Percentiles rank a stretch among this genome's conserved stretches.
phyloP scores from a whole-genome alignment of 1,140 invertebrate genomes.

The Pogonus chalceus region DNA sequence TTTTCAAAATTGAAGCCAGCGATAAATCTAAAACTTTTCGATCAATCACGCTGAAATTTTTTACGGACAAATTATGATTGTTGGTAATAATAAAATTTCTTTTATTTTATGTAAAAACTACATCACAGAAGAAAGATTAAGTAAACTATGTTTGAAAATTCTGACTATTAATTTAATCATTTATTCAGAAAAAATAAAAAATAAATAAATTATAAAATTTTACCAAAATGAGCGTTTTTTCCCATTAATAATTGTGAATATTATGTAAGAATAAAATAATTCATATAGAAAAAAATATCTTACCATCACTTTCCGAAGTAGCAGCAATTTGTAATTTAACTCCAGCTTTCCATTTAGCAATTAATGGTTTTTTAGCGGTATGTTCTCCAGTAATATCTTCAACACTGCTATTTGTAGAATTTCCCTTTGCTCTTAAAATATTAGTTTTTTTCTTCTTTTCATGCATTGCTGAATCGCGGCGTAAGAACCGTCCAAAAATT shows the following conservation, averaged over 20 bases:
- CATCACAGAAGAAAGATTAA: background rate
- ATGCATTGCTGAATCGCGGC: slow-evolving; percentile 47
- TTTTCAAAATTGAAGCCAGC: no score
- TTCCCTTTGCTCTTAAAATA: slow-evolving; percentile 24
- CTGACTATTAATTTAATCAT: no score
- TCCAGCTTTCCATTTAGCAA: slow-evolving; percentile 58
- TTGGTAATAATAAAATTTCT: no score
- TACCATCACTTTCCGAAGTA: slow-evolving; percentile 58
- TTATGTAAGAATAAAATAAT: slow-evolving; percentile 8
- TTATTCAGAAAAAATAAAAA: no score
- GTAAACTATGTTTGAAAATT: no score
- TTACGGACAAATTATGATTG: no score
- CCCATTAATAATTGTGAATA: no score
- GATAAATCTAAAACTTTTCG: no score
- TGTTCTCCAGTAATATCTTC: slow-evolving; percentile 17
- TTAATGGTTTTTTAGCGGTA: slow-evolving; percentile 44
- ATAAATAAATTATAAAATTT: no score
- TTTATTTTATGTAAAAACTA: no score
- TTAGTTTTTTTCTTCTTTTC: slow-evolving; percentile 30
- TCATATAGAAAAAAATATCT: slow-evolving; percentile 17
- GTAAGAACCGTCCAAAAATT: slow-evolving; percentile 55
- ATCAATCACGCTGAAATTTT: no score
- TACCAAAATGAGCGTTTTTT: no score
- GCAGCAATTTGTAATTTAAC: slow-evolving; percentile 55
- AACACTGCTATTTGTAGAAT: slow-evolving; percentile 25